Evolutionary conservation across 2,113 vertebrate genomes (phyloP).

Genomic region (Excalfactoria chinensis): DNA sequence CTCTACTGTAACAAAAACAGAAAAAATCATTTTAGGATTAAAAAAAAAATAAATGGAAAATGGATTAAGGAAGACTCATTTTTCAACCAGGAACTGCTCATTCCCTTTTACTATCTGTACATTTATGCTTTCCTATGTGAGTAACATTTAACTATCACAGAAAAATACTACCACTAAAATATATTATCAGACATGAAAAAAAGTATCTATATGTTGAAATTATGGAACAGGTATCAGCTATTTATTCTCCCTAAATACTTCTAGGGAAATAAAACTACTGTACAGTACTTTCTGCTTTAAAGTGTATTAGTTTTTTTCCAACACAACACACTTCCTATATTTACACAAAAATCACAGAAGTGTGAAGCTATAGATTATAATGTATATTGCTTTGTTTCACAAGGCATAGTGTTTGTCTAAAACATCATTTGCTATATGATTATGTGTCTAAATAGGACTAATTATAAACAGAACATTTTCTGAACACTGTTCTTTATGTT

Average conservation of each 20-base stretch:
- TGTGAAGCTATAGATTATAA: neutral
- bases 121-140: neutral
- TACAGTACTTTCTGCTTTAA: neutral
- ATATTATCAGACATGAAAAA: neutral
- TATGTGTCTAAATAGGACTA: neutral
- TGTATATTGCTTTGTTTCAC: neutral
- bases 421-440: neutral
- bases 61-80: neutral
- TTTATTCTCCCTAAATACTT: neutral
- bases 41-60: neutral
- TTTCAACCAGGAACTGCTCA: neutral
- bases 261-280: neutral
- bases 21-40: slow-evolving; percentile 4
- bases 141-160: neutral
- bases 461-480: neutral
- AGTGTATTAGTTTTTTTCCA: neutral
- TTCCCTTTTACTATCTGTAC: neutral
- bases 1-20: neutral
- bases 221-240: neutral
- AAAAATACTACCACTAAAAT: neutral
- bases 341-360: neutral
- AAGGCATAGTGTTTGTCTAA: neutral
- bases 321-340: neutral
- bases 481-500: neutral
- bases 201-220: neutral